A percentile compares a stretch with the other conserved stretches of the same genome.
Conservation (phyloP, 2,113 vertebrate species). For the Epinephelus moara region DNA sequence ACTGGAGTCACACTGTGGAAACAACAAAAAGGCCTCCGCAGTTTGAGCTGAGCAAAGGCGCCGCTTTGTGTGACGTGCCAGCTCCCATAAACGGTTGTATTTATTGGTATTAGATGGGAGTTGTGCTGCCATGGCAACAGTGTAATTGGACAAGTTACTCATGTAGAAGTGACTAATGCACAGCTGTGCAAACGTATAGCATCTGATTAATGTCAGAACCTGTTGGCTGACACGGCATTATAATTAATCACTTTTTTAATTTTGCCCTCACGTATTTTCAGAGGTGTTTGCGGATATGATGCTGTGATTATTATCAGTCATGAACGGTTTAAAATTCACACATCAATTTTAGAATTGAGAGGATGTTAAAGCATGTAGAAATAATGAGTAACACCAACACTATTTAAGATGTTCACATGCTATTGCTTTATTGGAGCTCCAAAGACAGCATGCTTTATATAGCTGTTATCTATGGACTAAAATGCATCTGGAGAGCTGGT, state of each 20-base stretch:
- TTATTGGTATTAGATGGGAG: slow-evolving; percentile 46
- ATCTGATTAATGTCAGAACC: slow-evolving; percentile 40
- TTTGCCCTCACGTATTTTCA: background rate
- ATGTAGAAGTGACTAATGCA: slow-evolving; percentile 47
- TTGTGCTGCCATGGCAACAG: slow-evolving; percentile 59
- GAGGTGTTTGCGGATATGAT: slow-evolving; percentile 7
- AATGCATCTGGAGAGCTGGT: slow-evolving; percentile 22
- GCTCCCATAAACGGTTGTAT: slow-evolving; percentile 24
- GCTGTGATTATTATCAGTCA: background rate
- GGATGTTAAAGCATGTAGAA: background rate
- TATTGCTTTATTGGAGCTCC: slow-evolving; percentile 69
- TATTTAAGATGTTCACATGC: slow-evolving; percentile 36
- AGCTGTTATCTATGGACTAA: background rate
- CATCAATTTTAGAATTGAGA: background rate
- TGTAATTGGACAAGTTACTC: slow-evolving; percentile 32
- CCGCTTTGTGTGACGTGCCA: slow-evolving; percentile 6
- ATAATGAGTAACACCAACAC: slow-evolving; percentile 4
- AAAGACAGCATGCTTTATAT: slow-evolving; percentile 7
- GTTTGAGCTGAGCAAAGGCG: background rate
- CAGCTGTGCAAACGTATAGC: slow-evolving; percentile 55
- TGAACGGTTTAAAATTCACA: slow-evolving; percentile 13
- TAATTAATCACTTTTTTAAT: slow-evolving; percentile 25
- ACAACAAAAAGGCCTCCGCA: slow-evolving; percentile 9
- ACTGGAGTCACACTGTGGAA: background rate
- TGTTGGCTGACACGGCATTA: slow-evolving; percentile 15